A percentile compares a stretch with the other conserved stretches of the same genome.
Conservation (phyloP, 2,888 invertebrate genomes). For the Chrysodeixis includens region DNA sequence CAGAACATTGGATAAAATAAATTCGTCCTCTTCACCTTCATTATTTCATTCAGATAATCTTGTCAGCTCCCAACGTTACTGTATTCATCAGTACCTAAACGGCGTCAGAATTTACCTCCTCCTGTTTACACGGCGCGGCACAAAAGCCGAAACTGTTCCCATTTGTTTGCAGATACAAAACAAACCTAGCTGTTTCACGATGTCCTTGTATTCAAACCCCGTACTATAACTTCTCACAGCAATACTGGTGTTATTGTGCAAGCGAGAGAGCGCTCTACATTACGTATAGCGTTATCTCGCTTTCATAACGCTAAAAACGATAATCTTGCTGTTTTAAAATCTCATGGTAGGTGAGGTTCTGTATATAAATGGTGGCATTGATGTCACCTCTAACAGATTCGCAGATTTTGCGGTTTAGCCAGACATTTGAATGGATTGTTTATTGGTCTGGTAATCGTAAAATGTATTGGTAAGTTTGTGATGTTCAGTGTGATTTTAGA, state of each 20-base stretch:
- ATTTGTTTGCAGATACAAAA: slow-evolving; percentile 36
- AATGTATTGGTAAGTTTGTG: background rate
- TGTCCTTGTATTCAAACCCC: slow-evolving; percentile 22
- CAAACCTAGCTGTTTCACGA: slow-evolving; percentile 20
- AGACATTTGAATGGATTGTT: background rate
- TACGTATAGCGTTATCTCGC: too few species aligned
- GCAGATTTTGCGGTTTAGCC: slow-evolving; percentile 7
- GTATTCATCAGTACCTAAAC: slow-evolving; percentile 12
- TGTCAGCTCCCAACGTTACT: background rate
- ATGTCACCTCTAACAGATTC: slow-evolving; percentile 32
- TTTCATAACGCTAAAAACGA: too few species aligned
- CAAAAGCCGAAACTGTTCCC: slow-evolving; percentile 34
- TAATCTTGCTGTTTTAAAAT: too few species aligned
- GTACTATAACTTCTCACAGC: too few species aligned
- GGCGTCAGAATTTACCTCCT: slow-evolving; percentile 23
- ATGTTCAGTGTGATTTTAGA: background rate
- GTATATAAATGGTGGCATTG: slow-evolving; percentile 44
- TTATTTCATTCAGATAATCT: background rate
- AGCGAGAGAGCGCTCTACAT: too few species aligned
- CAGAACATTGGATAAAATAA: too few species aligned
- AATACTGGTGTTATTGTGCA: too few species aligned
- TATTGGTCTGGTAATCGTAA: background rate
- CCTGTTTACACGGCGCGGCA: slow-evolving; percentile 18
- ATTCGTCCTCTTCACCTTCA: too few species aligned
- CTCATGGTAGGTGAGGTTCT: slow-evolving; percentile 1